Evolutionary conservation across 2,113 vertebrate genomes (phyloP), one percentile per base, ranked within the genome.

Genomic region (Hoplias malabaricus): DNA sequence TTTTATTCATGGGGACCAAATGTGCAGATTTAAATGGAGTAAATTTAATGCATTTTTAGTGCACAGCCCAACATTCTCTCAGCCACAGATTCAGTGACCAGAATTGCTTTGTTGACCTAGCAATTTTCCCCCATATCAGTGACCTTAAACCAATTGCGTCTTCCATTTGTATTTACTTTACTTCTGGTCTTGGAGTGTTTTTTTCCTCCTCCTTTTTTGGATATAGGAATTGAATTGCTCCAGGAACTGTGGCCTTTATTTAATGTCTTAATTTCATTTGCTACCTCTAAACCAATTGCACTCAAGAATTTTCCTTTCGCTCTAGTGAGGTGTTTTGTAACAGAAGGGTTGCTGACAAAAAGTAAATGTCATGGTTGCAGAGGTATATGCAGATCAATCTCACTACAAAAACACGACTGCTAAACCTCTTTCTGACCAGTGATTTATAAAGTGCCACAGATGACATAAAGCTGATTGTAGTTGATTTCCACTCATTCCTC

Each of bases 381-480:
- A 70, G 67, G 67, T 56, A 68, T 56, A 75, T 62, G 31, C 63
- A 62, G 78, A 79, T 82, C 67, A 82, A 78, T 65, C 71, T 69
- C 16, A 46, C 76, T 57, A 56, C 53, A 38, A 31, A 69, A n/a
- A 53, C 69, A 68, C 31, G 31, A 59, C n/a, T 54, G 68, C 66
- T 63, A 70, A 71, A 54, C 31, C 31, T 59, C 48, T 70, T 80
- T 70, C 76, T 78, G 48, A n/a, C 67, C 36, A 10, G n/a, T 70
- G 67, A 78, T 77, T 68, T 69, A 77, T 69, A 77, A 27, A 48
- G 38, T 53, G 48, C 31, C 13, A 57, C 3, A 50, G 56, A 69
- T 78, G 34, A 21, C 16, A 33, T 61, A 33, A 34, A 19, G 4
- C 12, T 19, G 29, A 2, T 16, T 61, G 57, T 34, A n/a, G n/a